Base-by-base conservation (phyloP, 2,797 vertebrate species). In the Linurgus olivaceus region DNA sequence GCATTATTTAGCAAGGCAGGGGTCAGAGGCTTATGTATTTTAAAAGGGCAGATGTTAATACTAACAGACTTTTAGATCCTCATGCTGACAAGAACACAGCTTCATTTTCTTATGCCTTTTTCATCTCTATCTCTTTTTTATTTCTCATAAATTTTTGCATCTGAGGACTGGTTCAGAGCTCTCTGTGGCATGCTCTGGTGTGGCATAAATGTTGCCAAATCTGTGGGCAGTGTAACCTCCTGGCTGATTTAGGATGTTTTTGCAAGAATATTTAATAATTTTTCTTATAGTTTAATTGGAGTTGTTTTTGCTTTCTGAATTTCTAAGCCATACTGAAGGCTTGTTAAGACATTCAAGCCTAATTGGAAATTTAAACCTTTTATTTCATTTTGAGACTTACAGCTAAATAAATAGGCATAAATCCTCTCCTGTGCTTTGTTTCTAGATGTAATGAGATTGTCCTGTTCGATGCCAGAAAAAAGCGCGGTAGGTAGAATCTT, bases 401-500 rank as follows among this genome's bases (percentile, higher is more conserved):
- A 33, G 29, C 17, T 73, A 73, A 81, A 45, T 31, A 24, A 47
- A 67, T 33, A 77, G 47, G n/a, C 31, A 66, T 19, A 77, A 28
- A 67, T 83, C 6, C 3, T 71, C 37, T 92, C 45, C 33, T 96
- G 8, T 90, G 52, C 51, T 94, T 79, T 86, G 7, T 93, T 96
- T 97, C 61, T 88, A 99, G 99, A 98, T 97, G 97, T 98, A 67
- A 98, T 97, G 75, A 98, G 98, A 91, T 97, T 98, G 35, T 97
- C 99, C n/a, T 98, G 98, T 65, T 98, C 98, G 5, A 97, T 98
- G 78, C 98, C 98, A 96, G 97, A 98, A 95, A 97, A 86, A 93
- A 97, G n/a, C n/a, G 89, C 18, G 97, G 98, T 98, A 97, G 62
- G 97, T 96, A 72, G 51, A 51, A 15, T 42, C 21, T 81, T 90